Percentiles rank a stretch among this genome's conserved stretches.
These are phyloP conservation scores for Stegophylla sp. DNA, from an alignment of 2,888 invertebrate genomes.

Conservation along the genomic window DNA sequence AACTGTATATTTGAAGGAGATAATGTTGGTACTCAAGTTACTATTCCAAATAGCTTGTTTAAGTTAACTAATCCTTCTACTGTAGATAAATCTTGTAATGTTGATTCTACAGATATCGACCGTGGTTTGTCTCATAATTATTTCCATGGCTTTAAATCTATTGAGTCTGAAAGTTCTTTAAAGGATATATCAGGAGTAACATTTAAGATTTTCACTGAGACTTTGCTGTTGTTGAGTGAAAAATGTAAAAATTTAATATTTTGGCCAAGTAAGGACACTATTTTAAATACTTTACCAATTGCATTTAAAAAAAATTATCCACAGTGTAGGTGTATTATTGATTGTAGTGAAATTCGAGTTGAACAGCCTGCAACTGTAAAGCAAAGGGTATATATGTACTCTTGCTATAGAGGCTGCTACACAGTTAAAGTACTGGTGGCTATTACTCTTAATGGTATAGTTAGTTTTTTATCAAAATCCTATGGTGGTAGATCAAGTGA, in stretches of 20 bases:
- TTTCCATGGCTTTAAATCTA: neutral
- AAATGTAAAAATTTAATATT: neutral
- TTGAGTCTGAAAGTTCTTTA: neutral
- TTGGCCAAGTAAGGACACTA: neutral
- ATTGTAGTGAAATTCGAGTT: constrained; percentile 10
- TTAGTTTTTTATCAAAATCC: neutral
- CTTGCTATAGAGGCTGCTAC: neutral
- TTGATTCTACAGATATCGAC: neutral
- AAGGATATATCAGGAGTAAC: neutral
- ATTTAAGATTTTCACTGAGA: neutral
- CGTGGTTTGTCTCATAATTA: neutral
- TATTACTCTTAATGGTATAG: neutral
- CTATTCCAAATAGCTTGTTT: neutral
- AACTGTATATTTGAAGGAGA: neutral
- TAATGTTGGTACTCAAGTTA: constrained; percentile 5
- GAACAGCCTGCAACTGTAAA: neutral
- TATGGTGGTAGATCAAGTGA: constrained; percentile 7
- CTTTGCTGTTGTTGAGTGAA: neutral
- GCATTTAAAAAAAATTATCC: neutral
- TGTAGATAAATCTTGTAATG: neutral
- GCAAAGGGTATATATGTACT: constrained; percentile 12
- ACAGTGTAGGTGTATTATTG: neutral
- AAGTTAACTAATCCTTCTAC: no score
- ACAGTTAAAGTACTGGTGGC: neutral
- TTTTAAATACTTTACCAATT: neutral